Base-by-base conservation (phyloP, 2,113 vertebrate species). In the Herpailurus yagouaroundi region DNA sequence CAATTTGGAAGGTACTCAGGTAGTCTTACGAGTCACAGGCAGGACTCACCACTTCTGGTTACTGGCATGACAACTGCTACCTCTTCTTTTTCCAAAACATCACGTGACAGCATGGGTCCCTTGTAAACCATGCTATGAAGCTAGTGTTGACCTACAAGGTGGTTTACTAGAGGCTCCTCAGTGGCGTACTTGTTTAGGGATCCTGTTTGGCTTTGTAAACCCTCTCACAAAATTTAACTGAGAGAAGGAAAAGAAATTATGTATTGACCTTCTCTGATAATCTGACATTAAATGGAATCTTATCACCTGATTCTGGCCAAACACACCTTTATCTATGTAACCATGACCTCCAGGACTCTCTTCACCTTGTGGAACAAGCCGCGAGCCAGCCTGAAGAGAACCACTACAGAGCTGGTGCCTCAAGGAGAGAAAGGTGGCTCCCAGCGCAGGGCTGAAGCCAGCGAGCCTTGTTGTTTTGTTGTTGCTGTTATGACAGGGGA, bases 181-280 rank as follows among this genome's bases (percentile, higher is more conserved):
- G 74, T 15, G 55, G 63, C 15, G 18, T 27, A 11, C 11, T 68
- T 68, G 63, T n/a, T 10, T 76, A 33, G 69, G 36, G 36, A 60
- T 60, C 84, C 80, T 45, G n/a, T 45, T 27, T 89, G 79, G 73
- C 52, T n/a, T 64, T 48, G 4, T 25, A 66, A 92, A 91, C 41
- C 63, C 69, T 64, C 69, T 41, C 83, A 89, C n/a, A 90, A 69
- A 76, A 80, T 19, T 55, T 52, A 94, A 81, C 60, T 23, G 18
- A 60, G 57, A 83, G 55, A 69, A 93, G 68, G 87, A 89, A 91
- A 63, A 55, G 8, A 18, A 80, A 84, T 12, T 55, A 11, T 3
- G 1, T 29, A 21, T 64, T 86, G 95, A 63, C 64, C 31, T 89
- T 74, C 33, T 95, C 82, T 74, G 73, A 18, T 33, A 81, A 95